Conservation (phyloP, 1,140 invertebrate genomes). For the Tenebrio molitor region DNA sequence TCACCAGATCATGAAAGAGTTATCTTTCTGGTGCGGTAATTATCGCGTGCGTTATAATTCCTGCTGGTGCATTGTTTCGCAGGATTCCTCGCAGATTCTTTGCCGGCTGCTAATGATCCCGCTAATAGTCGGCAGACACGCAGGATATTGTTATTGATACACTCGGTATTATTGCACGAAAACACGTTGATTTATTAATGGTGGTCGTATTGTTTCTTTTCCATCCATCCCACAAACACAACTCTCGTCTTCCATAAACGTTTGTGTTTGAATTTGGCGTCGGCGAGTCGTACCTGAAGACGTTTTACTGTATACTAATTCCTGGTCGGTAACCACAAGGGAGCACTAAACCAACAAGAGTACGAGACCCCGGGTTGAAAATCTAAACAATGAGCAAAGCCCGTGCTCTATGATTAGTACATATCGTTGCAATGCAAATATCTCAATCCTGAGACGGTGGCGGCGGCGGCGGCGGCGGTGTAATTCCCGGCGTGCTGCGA, state of each 20-base stretch:
- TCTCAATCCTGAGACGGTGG: conserved; percentile 41
- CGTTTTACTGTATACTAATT: conserved; percentile 26
- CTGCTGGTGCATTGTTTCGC: conserved; percentile 39
- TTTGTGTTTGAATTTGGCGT: not conserved
- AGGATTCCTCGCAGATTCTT: conserved; percentile 40
- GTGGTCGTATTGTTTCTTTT: conserved; percentile 7
- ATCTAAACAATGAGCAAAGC: conserved; percentile 44
- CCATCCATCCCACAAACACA: not conserved
- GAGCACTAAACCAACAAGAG: conserved; percentile 39
- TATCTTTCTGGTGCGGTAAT: conserved; percentile 43
- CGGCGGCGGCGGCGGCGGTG: conserved; percentile 4
- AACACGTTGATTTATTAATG: not conserved
- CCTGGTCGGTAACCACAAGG: conserved; percentile 27
- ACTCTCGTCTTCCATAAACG: not conserved
- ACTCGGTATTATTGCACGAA: not conserved
- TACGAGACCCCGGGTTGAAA: conserved; percentile 31
- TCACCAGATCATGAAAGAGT: conserved; percentile 44
- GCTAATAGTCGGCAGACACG: conserved; percentile 37
- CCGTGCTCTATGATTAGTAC: conserved; percentile 41
- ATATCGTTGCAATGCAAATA: conserved; percentile 48
- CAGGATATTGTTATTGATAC: conserved; percentile 47
- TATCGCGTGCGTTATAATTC: conserved; percentile 45
- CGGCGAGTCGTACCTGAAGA: not conserved
- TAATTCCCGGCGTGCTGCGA: conserved; percentile 40
- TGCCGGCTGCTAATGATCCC: conserved; percentile 31